Base-by-base conservation (phyloP, 64 coral and sea anemone species). In the Montipora cactus region DNA sequence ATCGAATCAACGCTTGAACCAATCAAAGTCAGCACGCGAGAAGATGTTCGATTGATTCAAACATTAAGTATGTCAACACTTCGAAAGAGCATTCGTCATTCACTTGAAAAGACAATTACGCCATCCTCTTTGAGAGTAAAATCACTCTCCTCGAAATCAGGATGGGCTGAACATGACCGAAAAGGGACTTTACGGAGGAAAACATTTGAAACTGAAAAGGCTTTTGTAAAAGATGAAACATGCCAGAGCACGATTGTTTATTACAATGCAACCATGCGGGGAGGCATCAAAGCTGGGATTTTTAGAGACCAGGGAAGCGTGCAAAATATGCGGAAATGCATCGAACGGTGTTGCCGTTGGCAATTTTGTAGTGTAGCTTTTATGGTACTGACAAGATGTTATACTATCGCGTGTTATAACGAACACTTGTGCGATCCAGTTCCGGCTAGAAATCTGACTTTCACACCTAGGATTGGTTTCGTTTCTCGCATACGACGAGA, bases 251-350 rank as follows among this genome's bases (percentile, higher is more conserved):
- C 83, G 75, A 10, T 49, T 88, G 74, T 93, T 87, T 93, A 88
- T n/a, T 89, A 95, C 49, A 98, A 98, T 83, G 89, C 87, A 78
- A 98, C 96, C 12, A 81, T 95, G 76, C 77, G 89, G 83, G 96
- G 89, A 5, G 96, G 96, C 18, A 95, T 98, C 79, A 89, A 94
- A 75, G 92, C 96, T 49, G 96, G 96, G 23, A 49, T 95, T 72
- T 88, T 98, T 81, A 98, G 81, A 76, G 93, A 98, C 61, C 93
- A 95, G 69, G 96, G 93, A 77, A 47, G 45, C 71, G 96, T 92
- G 58, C 80, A 92, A 92, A 93, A 98, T 70, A 98, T 98, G 96
- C 75, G 89, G 91, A 81, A 93, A 98, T 98, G 96, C 55, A 79
- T 95, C 44, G 84, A 81, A 68, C 88, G 18, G 19, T 98, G 96